Base-by-base conservation (phyloP, 2,797 vertebrate genomes). In the Trachurus trachurus region DNA sequence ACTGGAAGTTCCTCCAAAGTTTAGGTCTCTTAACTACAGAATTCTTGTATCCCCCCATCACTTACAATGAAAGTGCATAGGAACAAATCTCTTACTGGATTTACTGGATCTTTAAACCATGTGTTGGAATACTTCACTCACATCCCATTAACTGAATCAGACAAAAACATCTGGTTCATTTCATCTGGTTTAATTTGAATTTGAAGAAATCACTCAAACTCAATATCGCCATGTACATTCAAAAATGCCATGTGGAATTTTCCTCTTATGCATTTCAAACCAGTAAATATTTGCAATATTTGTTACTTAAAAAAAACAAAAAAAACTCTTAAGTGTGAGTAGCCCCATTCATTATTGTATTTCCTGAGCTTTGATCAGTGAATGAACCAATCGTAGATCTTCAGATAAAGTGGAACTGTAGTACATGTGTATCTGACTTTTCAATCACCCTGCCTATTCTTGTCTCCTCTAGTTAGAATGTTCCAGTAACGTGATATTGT, bases 401-500 rank as follows among this genome's bases (percentile, higher is more conserved):
- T 86, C 58, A 86, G 92, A 92, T 92, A 87, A 89, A 89, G 89
- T 92, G 79, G 82, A 90, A 94, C 88, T 89, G 88, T 89, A 77
- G 73, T 83, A 95, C 94, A 95, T 74, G 92, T 94, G 93, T 95
- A 91, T 91, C 88, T 93, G 89, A 92, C 91, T 95, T 91, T 92
- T 93, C 94, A 88, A 93, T 95, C 94, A 93, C 92, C 93, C 87
- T 73, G 78, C 76, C 94, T 93, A 94, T 95, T 95, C 92, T 95
- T 90, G 88, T 93, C 88, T 81, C 66, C 84, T 72, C 74, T 85
- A 75, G 88, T 94, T 93, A 88, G 88, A 94, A 87, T 94, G 95
- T 93, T 90, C 90, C 87, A 80, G 94, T 93, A 95, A 96, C 88
- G 22, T 40, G 76, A 95, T 82, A 91, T 94, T 92, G 92, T 90